Conservation (phyloP, 1,140 invertebrate genomes). For the Drosophila micromelanica region DNA sequence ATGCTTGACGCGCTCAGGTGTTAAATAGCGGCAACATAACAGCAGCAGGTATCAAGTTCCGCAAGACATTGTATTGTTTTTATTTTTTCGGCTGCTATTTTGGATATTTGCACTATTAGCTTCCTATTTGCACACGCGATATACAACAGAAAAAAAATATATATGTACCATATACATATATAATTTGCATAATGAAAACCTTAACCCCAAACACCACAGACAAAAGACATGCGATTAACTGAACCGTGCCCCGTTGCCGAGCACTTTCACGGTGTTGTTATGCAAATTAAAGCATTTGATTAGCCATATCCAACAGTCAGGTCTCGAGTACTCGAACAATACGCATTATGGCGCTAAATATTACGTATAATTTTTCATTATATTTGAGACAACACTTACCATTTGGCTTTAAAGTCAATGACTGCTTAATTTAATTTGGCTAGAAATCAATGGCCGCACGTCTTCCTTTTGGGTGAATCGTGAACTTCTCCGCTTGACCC, state of each 20-base stretch:
- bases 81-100: constrained; percentile 45
- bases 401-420: constrained; percentile 66
- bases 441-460: constrained; percentile 70
- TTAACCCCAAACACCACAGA: constrained; percentile 63
- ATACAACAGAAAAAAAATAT: background rate
- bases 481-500: constrained; percentile 49
- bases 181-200: constrained; percentile 82
- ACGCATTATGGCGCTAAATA: constrained; percentile 36
- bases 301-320: constrained; percentile 43
- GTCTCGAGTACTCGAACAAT: constrained; percentile 18
- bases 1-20: constrained; percentile 62
- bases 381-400: background rate
- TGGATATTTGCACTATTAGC: constrained; percentile 74
- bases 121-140: constrained; percentile 71
- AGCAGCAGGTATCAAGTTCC: constrained; percentile 54
- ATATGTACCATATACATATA: constrained; percentile 9
- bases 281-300: constrained; percentile 77
- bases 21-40: constrained; percentile 56
- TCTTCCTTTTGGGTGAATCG: constrained; percentile 31
- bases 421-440: constrained; percentile 80
- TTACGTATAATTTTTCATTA: constrained; percentile 23
- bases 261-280: constrained; percentile 74
- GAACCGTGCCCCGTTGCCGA: constrained; percentile 59
- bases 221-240: constrained; percentile 52
- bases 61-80: constrained; percentile 53